Conservation (phyloP, 2,888 invertebrate genomes). For the Lomographa bimaculata region DNA sequence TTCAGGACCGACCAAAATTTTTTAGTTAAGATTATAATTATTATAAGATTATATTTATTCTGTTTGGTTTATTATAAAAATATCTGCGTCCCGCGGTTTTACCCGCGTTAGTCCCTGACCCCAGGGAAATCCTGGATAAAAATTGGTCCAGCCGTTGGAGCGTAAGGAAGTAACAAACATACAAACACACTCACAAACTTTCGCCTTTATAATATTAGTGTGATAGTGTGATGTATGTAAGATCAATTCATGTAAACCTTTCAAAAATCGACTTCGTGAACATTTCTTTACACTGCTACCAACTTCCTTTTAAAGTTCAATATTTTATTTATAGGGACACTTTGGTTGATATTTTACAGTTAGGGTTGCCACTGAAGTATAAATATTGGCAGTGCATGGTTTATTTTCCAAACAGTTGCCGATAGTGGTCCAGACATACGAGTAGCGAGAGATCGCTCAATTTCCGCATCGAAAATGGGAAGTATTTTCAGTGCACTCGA, state of each 20-base stretch:
- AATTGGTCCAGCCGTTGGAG: too few relatives aligned
- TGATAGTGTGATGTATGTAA: too few relatives aligned
- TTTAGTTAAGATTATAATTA: too few relatives aligned
- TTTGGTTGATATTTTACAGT: constrained; percentile 28
- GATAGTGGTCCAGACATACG: constrained; percentile 8
- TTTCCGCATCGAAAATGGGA: constrained; percentile 43
- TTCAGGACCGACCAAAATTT: too few relatives aligned
- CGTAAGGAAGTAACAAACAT: too few relatives aligned
- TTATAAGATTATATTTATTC: too few relatives aligned
- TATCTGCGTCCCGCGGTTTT: too few relatives aligned
- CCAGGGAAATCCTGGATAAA: too few relatives aligned
- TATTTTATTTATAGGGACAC: constrained; percentile 18
- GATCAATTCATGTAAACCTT: background rate
- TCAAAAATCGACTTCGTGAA: constrained; percentile 2
- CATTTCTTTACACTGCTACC: constrained; percentile 20
- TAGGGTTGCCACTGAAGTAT: constrained; percentile 24
- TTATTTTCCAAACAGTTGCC: constrained; percentile 20
- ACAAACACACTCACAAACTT: too few relatives aligned
- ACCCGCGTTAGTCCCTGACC: too few relatives aligned
- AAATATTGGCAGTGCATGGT: constrained; percentile 17
- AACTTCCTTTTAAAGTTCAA: constrained; percentile 16
- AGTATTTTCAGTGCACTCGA: background rate
- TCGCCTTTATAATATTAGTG: too few relatives aligned
- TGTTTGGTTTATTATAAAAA: too few relatives aligned
- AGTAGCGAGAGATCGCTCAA: constrained; percentile 37